Conservation (phyloP, 2,113 vertebrate species). For the Alectura lathami region DNA sequence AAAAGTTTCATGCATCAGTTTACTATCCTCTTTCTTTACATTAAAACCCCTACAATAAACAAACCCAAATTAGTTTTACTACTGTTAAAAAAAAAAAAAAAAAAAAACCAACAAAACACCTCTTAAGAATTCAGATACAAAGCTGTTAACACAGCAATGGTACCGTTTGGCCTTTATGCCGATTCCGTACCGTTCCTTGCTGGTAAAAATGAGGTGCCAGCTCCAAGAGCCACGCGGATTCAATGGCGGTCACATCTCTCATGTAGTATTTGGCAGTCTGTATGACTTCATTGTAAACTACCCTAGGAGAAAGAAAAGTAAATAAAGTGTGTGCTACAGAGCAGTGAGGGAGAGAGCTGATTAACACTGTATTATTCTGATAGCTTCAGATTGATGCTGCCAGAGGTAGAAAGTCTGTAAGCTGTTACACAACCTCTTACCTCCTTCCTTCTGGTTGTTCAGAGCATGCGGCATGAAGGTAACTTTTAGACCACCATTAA, state of each 20-base stretch:
- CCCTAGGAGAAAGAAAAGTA: conserved; percentile 77
- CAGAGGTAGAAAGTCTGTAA: neutral
- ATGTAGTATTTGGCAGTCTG: conserved; percentile 96
- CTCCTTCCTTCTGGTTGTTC: neutral
- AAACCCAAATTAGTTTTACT: neutral
- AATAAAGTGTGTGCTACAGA: neutral
- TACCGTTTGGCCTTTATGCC: conserved; percentile 55
- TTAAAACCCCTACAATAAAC: neutral
- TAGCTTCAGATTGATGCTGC: no score
- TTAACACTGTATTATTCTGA: neutral
- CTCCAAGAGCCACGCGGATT: conserved; percentile 94
- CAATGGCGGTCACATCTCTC: conserved; percentile 95
- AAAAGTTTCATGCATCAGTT: neutral
- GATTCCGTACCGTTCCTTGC: conserved; percentile 90
- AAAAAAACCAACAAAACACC: neutral
- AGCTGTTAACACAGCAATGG: conserved; percentile 43
- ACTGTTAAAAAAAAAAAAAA: neutral
- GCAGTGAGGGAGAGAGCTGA: neutral
- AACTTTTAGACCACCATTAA: neutral
- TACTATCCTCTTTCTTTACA: neutral
- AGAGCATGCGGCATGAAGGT: neutral
- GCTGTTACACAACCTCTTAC: neutral
- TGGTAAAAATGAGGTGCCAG: conserved; percentile 98
- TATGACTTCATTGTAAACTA: conserved; percentile 95
- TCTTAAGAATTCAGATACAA: neutral